Evolutionary conservation across 2,888 invertebrate species (phyloP).

Genomic region (Thereva unica): DNA sequence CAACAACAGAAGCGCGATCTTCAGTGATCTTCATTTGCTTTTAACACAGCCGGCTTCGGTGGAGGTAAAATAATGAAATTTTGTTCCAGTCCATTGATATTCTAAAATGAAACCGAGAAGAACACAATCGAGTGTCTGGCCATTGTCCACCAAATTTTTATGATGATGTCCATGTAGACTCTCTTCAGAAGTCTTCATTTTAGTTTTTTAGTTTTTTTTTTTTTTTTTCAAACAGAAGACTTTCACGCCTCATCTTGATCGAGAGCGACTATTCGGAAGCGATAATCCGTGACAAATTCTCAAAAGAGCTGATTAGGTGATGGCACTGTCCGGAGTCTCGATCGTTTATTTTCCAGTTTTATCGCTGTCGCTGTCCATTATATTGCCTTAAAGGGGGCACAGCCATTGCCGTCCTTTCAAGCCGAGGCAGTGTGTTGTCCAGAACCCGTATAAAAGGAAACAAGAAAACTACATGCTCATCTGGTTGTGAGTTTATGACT

Average conservation of each 20-base stretch:
- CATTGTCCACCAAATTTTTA: neutral
- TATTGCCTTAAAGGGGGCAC: neutral
- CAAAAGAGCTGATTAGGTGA: slow-evolving; percentile 35
- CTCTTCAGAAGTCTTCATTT: neutral
- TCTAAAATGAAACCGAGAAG: neutral
- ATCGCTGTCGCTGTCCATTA: too few relatives aligned
- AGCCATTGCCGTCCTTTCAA: too few relatives aligned
- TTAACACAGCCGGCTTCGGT: too few relatives aligned
- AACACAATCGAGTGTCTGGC: neutral
- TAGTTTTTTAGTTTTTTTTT: too few relatives aligned
- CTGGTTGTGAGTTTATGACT: neutral
- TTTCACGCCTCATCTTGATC: slow-evolving; percentile 3
- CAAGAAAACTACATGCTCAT: neutral
- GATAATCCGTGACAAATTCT: slow-evolving; percentile 39
- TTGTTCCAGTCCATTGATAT: neutral
- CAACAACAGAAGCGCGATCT: too few relatives aligned
- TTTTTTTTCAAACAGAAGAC: neutral
- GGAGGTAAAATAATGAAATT: neutral
- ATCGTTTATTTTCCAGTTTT: too few relatives aligned
- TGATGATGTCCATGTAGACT: neutral
- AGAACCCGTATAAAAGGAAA: too few relatives aligned
- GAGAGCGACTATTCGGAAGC: slow-evolving; percentile 30
- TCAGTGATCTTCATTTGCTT: too few relatives aligned
- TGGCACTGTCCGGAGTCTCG: neutral
- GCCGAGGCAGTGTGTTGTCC: too few relatives aligned